These are phyloP conservation scores for Drosophila dives DNA, from an alignment of 2,888 invertebrate genomes.

Conservation along the genomic window DNA sequence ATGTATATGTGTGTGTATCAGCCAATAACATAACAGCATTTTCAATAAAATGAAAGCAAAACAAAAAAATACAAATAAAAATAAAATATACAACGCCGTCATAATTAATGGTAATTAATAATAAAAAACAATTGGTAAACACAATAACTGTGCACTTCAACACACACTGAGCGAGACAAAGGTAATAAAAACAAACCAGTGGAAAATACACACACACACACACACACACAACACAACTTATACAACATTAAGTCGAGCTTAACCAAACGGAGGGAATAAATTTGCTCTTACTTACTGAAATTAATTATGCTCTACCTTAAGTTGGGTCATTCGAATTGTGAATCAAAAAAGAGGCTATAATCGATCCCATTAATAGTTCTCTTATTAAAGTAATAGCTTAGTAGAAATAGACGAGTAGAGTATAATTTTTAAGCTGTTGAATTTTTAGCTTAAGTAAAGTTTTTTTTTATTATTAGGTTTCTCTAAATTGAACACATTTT, in stretches of 20 bases:
- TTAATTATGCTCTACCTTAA: background rate
- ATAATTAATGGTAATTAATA: conserved; percentile 43
- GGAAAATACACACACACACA: conserved; percentile 6
- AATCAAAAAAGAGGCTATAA: background rate
- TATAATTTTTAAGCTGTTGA: background rate
- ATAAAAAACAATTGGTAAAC: conserved; percentile 15
- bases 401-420: background rate
- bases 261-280: background rate
- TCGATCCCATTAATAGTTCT: background rate
- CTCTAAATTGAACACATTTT: background rate
- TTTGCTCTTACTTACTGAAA: background rate
- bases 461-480: background rate
- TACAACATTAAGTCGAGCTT: conserved; percentile 13
- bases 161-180: conserved; percentile 13
- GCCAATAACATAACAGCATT: conserved; percentile 47
- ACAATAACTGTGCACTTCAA: conserved; percentile 9
- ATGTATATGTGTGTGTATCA: conserved; percentile 34
- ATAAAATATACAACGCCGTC: conserved; percentile 40
- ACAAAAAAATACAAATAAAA: conserved; percentile 37
- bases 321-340: background rate
- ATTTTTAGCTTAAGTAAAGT: background rate
- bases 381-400: background rate
- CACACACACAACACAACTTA: background rate
- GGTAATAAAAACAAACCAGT: conserved; percentile 16
- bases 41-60: conserved; percentile 62